These are phyloP conservation scores for Ypsolopha sequella DNA, from an alignment of 2,888 invertebrate genomes.

Conservation along the genomic window DNA sequence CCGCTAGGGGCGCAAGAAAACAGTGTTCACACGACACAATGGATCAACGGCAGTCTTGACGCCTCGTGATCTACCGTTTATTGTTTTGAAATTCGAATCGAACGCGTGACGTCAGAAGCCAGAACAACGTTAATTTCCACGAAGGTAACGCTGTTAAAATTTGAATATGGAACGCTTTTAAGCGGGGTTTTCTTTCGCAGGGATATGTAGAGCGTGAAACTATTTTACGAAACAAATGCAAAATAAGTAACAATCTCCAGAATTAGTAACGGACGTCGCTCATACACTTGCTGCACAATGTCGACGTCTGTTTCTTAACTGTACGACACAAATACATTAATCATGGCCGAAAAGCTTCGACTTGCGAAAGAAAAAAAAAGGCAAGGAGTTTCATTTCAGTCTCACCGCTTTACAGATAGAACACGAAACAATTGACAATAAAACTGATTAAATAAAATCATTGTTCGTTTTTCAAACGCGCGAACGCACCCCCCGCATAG, in stretches of 20 bases:
- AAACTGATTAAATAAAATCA: background rate
- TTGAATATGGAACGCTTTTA: conserved; percentile 9
- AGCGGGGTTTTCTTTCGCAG: conserved; percentile 41
- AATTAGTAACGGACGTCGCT: conserved; percentile 65
- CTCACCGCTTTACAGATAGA: background rate
- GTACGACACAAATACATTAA: conserved; percentile 52
- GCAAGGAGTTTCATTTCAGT: background rate
- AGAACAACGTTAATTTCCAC: conserved; percentile 44
- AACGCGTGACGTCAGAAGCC: conserved; percentile 33
- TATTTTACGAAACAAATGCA: conserved; percentile 65
- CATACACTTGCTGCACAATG: conserved; percentile 54
- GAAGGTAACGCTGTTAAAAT: conserved; percentile 19
- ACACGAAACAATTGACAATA: background rate
- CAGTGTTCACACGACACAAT: conserved; percentile 53
- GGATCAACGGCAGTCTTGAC: conserved; percentile 17
- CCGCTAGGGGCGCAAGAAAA: conserved; percentile 37
- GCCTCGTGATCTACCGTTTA: conserved; percentile 46
- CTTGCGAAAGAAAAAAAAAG: background rate
- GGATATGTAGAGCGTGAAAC: conserved; percentile 63
- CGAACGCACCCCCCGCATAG: conserved; percentile 12
- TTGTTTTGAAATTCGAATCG: conserved; percentile 51
- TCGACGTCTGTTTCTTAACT: conserved; percentile 55
- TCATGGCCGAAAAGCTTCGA: conserved; percentile 15
- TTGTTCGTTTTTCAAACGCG: conserved; percentile 1
- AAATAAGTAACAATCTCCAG: conserved; percentile 67